Conservation (phyloP, 2,113 vertebrate genomes). For the Perognathus longimembris region DNA sequence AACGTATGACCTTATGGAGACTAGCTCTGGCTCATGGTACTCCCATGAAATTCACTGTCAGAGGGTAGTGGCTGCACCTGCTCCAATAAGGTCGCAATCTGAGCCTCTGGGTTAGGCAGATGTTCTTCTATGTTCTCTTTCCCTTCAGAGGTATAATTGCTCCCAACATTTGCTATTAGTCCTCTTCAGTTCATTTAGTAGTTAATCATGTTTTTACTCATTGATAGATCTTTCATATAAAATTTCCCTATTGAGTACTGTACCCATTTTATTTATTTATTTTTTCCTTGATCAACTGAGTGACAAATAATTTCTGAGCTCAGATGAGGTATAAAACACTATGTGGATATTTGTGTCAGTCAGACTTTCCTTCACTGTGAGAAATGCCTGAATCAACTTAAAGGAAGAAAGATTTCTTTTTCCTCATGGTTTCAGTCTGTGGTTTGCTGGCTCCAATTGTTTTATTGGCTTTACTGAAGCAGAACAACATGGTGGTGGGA, state of each 20-base stretch:
- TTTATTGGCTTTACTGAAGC: not conserved
- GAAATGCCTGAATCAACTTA: not conserved
- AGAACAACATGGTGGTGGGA: not conserved
- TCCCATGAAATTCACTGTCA: rapidly evolving
- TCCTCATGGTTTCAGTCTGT: not conserved
- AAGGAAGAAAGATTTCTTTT: not conserved
- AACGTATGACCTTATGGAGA: too few species aligned
- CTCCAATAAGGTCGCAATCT: not conserved
- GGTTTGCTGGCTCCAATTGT: not conserved
- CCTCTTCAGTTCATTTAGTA: not conserved
- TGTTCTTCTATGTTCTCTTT: not conserved
- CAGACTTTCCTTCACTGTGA: not conserved
- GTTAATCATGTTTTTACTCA: not conserved
- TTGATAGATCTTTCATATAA: not conserved
- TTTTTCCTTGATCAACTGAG: not conserved
- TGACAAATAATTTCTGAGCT: not conserved
- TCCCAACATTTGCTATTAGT: not conserved
- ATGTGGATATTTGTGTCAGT: not conserved
- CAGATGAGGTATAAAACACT: not conserved
- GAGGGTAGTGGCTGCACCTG: not conserved
- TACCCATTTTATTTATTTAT: not conserved
- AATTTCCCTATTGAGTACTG: not conserved
- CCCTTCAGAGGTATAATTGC: not conserved
- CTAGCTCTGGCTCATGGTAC: not conserved
- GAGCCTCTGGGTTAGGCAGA: not conserved